phyloP scores from a whole-genome alignment of 2,888 invertebrate genomes.

The Actias luna region DNA sequence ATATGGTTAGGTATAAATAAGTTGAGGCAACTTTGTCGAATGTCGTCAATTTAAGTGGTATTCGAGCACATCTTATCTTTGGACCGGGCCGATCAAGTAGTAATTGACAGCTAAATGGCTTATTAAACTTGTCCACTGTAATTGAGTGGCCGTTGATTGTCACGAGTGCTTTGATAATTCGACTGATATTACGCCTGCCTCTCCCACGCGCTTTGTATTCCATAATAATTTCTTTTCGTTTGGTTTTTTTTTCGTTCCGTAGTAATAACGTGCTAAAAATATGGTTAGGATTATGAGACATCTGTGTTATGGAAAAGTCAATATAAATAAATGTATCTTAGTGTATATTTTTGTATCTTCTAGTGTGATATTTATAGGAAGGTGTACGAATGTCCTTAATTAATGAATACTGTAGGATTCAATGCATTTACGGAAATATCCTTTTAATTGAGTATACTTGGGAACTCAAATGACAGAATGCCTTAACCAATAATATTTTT shows the following conservation, averaged over 20 bases:
- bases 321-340: too few relatives aligned
- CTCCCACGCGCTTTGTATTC: constrained; percentile 28
- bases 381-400: too few relatives aligned
- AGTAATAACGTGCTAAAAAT: too few relatives aligned
- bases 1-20: not conserved
- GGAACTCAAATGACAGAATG: too few relatives aligned
- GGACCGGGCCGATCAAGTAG: constrained; percentile 33
- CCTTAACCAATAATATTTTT: too few relatives aligned
- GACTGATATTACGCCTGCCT: constrained; percentile 26
- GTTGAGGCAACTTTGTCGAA: not conserved
- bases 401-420: too few relatives aligned
- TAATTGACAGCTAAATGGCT: constrained; percentile 71
- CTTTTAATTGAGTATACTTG: too few relatives aligned
- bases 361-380: too few relatives aligned
- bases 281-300: not conserved
- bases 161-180: constrained; percentile 19
- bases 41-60: constrained; percentile 20
- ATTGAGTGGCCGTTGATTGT: constrained; percentile 42
- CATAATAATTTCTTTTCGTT: not conserved
- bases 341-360: too few relatives aligned
- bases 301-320: too few relatives aligned
- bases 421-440: too few relatives aligned
- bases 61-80: constrained; percentile 38
- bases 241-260: not conserved
- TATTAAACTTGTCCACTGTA: constrained; percentile 54